These are phyloP conservation scores for Onychorhynchus coronatus DNA, from an alignment of 2,113 vertebrate species.

Conservation along the genomic window DNA sequence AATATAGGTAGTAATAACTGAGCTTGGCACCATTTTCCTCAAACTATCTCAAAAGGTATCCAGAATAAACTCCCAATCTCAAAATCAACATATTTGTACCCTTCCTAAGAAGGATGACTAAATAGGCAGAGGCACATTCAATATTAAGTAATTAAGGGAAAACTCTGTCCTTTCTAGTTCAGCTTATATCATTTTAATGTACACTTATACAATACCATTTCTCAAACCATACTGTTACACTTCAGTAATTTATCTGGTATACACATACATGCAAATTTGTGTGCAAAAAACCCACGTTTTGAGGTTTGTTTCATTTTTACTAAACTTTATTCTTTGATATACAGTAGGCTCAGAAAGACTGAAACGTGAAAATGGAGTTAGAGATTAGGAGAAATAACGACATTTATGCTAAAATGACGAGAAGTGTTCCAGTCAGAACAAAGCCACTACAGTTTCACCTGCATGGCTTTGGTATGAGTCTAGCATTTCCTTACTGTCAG, in stretches of 20 bases:
- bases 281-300: accelerated
- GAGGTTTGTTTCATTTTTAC: not conserved
- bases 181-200: not conserved
- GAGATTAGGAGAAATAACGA: not conserved
- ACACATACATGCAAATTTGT: not conserved
- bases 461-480: not conserved
- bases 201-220: not conserved
- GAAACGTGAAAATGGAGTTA: not conserved
- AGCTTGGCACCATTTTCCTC: not conserved
- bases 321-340: not conserved
- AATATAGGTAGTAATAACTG: not conserved
- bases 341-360: not conserved
- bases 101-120: not conserved
- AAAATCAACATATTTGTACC: not conserved
- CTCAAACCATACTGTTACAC: not conserved
- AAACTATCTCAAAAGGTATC: not conserved
- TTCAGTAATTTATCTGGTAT: not conserved
- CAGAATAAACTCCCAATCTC: not conserved
- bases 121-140: not conserved
- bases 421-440: not conserved
- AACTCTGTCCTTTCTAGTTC: not conserved
- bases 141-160: not conserved
- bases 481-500: not conserved
- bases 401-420: not conserved
- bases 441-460: not conserved